These are phyloP conservation scores for Pyralis farinalis DNA, from an alignment of 2,888 invertebrate genomes.

Conservation along the genomic window DNA sequence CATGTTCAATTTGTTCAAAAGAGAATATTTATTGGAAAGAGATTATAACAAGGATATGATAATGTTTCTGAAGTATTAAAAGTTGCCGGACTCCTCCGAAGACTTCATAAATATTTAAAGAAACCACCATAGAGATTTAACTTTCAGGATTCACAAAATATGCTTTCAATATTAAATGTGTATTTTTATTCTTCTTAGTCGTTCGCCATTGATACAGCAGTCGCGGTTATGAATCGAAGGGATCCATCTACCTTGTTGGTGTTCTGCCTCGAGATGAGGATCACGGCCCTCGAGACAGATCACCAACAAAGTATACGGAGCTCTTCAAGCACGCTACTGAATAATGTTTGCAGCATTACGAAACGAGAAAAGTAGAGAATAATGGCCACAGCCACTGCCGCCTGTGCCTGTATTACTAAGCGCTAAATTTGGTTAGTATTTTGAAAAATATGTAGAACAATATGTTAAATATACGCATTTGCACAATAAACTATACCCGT, in stretches of 20 bases:
- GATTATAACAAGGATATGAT: constrained; percentile 50
- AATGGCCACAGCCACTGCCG: too few species aligned
- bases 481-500: neutral
- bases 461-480: neutral
- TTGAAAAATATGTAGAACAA: neutral
- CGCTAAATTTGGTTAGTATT: neutral
- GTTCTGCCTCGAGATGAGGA: too few species aligned
- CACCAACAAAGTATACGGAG: too few species aligned
- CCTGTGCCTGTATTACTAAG: too few species aligned
- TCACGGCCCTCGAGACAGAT: too few species aligned
- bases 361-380: too few species aligned
- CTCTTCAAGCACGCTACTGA: too few species aligned
- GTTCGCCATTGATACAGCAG: too few species aligned
- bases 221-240: too few species aligned
- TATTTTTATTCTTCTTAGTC: too few species aligned
- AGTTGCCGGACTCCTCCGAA: constrained; percentile 53
- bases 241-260: too few species aligned
- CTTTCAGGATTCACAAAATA: constrained; percentile 46
- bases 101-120: constrained; percentile 69
- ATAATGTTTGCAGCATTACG: too few species aligned
- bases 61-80: constrained; percentile 60
- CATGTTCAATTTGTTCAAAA: constrained; percentile 27
- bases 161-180: constrained; percentile 41
- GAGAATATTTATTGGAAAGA: constrained; percentile 40
- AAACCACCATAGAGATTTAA: constrained; percentile 59